Conservation (phyloP, 2,888 invertebrate species). For the Cancer borealis region DNA sequence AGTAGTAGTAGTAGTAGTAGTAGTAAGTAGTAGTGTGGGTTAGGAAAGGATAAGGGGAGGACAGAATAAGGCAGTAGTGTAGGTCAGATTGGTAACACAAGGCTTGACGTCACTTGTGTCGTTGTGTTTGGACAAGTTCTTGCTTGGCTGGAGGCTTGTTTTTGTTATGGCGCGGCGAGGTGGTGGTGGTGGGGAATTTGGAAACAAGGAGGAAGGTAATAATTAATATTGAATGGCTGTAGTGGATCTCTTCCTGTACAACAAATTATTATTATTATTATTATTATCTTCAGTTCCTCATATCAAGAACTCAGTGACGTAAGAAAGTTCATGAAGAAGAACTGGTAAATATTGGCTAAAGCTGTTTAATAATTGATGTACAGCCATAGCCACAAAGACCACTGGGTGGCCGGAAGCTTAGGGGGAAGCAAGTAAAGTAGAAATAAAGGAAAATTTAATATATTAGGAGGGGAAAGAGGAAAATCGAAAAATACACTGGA, state of each 20-base stretch:
- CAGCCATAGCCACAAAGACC: no score
- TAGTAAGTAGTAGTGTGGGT: neutral
- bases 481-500: neutral
- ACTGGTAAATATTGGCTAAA: no score
- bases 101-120: neutral
- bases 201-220: neutral
- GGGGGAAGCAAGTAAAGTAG: no score
- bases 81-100: neutral
- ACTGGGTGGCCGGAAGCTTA: no score
- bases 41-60: neutral
- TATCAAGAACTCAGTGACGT: no score
- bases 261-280: no score
- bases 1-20: neutral
- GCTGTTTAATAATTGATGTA: no score
- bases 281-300: no score
- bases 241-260: neutral
- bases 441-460: no score
- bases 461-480: neutral
- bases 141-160: neutral
- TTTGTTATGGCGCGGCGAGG: conserved; percentile 6
- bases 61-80: no score
- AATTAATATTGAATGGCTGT: no score
- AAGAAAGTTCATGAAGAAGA: no score
- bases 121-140: neutral
- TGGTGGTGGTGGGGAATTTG: neutral